Evolutionary conservation across 2,888 invertebrate genomes (phyloP).

Genomic region (Machimus atricapillus): DNA sequence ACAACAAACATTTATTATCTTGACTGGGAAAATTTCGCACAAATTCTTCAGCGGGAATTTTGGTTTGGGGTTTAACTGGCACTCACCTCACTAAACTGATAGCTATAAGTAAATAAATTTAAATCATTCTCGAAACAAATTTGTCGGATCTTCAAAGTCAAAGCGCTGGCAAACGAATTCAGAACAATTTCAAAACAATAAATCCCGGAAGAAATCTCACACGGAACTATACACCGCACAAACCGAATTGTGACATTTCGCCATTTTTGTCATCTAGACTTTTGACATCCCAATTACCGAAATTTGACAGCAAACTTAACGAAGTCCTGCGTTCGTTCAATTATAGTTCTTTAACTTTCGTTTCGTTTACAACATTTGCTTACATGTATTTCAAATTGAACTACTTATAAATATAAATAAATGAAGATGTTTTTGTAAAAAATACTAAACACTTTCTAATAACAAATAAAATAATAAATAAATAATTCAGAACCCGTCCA

Average conservation of each 20-base stretch:
- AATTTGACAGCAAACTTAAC: not conserved
- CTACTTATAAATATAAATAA: not conserved
- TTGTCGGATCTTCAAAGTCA: not conserved
- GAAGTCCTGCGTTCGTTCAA: not conserved
- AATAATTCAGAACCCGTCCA: not conserved
- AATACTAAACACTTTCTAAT: no score
- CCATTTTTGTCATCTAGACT: conserved; percentile 4
- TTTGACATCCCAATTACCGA: not conserved
- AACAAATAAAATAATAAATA: not conserved
- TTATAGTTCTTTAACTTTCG: not conserved
- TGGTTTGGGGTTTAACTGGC: not conserved
- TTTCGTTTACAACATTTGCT: not conserved
- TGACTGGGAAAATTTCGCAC: not conserved
- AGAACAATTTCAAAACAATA: not conserved
- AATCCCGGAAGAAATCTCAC: not conserved
- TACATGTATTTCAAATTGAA: not conserved
- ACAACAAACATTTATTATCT: not conserved
- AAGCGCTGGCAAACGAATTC: not conserved
- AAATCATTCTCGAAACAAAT: not conserved
- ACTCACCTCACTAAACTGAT: not conserved
- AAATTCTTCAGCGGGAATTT: not conserved
- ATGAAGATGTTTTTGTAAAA: no score
- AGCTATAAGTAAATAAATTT: not conserved
- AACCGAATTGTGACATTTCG: conserved; percentile 8
- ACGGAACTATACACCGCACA: not conserved